Evolutionary conservation across 2,113 vertebrate species (phyloP).

Genomic region (Gallinago undulata): DNA sequence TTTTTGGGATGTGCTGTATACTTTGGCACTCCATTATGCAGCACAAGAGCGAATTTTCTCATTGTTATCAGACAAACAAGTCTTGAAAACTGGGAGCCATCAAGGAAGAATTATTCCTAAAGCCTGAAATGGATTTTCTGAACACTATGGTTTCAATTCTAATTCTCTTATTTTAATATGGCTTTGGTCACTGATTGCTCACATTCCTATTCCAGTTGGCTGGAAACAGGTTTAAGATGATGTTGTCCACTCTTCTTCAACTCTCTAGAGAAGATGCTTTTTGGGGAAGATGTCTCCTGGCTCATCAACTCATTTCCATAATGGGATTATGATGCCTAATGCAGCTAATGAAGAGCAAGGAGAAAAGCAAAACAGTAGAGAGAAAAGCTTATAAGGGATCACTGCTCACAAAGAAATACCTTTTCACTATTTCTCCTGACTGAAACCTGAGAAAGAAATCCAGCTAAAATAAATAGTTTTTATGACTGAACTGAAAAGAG

Average conservation of each 20-base stretch:
- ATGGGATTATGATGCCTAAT: conserved; percentile 47
- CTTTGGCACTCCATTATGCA: conserved; percentile 47
- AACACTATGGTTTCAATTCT: conserved; percentile 12
- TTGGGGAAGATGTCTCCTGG: conserved; percentile 11
- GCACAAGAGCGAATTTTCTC: conserved; percentile 40
- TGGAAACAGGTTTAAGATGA: background rate
- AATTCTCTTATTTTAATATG: conserved; percentile 23
- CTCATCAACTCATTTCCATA: conserved; percentile 45
- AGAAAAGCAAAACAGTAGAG: background rate
- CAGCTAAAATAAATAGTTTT: background rate
- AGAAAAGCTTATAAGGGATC: background rate
- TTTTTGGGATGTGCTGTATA: conserved; percentile 42
- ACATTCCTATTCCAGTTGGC: background rate
- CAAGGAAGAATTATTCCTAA: conserved; percentile 51
- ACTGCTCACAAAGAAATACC: background rate
- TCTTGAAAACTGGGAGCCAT: conserved; percentile 46
- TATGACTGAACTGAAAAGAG: background rate
- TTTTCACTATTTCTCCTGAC: background rate
- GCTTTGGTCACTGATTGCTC: conserved; percentile 11
- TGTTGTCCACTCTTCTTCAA: background rate
- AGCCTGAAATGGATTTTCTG: conserved; percentile 47
- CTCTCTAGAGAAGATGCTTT: conserved; percentile 9
- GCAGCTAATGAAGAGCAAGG: conserved; percentile 31
- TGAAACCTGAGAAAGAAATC: background rate
- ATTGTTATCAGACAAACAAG: conserved; percentile 63